Evolutionary conservation across 2,888 invertebrate genomes (phyloP).

Genomic region (Neoaliturus tenellus): DNA sequence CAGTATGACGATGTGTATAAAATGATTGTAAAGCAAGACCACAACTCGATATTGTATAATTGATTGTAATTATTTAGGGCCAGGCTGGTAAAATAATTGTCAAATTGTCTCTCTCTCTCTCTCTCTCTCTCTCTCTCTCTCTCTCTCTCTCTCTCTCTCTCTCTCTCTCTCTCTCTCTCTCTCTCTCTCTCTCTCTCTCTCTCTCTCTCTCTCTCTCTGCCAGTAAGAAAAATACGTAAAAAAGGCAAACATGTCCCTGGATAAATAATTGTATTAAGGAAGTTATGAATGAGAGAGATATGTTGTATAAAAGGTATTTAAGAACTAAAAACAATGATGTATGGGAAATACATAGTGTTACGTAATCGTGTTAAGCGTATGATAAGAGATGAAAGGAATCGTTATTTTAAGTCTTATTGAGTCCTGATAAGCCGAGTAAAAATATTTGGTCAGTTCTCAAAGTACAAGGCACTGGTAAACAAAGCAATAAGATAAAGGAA

Average conservation of each 20-base stretch:
- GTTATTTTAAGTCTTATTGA: not conserved
- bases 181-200: no score
- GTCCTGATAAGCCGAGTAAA: not conserved
- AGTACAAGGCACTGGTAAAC: not conserved
- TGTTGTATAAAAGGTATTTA: not conserved
- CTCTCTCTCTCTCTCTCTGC: no score
- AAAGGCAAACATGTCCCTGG: conserved; percentile 1
- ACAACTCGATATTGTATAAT: no score
- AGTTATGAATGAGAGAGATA: not conserved
- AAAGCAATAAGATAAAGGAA: not conserved
- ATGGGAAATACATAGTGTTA: not conserved
- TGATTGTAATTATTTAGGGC: no score
- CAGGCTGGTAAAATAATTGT: no score
- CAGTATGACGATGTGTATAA: no score
- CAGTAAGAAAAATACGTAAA: not conserved
- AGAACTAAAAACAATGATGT: not conserved
- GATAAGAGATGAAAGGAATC: conserved; percentile 12
- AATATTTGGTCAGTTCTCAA: not conserved
- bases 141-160: no score
- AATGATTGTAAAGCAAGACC: no score
- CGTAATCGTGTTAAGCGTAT: not conserved
- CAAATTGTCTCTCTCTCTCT: no score
- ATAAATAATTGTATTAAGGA: not conserved
- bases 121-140: no score
- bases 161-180: no score